These are phyloP conservation scores for Andrena haemorrhoa DNA, from an alignment of 2,888 invertebrate genomes.

Conservation along the genomic window DNA sequence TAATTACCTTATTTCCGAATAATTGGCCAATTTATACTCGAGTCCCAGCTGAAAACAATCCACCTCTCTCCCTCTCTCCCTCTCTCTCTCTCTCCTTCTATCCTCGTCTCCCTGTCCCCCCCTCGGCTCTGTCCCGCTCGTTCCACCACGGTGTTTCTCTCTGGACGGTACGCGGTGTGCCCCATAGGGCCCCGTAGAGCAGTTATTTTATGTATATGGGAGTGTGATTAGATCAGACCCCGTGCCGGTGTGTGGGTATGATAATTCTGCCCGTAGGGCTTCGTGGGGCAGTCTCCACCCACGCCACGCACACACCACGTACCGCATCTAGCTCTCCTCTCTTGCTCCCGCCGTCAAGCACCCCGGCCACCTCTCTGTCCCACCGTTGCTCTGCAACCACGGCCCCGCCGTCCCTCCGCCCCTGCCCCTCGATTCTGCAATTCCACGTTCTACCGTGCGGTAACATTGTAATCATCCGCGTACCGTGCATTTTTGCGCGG, in stretches of 20 bases:
- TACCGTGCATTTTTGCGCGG: slow-evolving; percentile 64
- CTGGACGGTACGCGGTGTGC: slow-evolving; percentile 77
- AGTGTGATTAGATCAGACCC: slow-evolving; percentile 84
- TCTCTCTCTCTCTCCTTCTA: slow-evolving; percentile 65
- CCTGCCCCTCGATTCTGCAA: slow-evolving; percentile 62
- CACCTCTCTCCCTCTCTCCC: slow-evolving; percentile 76
- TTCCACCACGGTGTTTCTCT: slow-evolving; percentile 49
- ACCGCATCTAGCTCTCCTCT: slow-evolving; percentile 61
- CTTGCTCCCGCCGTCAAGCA: slow-evolving; percentile 19
- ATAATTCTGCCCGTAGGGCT: slow-evolving; percentile 84
- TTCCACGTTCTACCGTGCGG: slow-evolving; percentile 71
- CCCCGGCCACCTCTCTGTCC: background rate
- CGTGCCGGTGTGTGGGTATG: slow-evolving; percentile 82
- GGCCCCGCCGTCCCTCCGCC: slow-evolving; percentile 26
- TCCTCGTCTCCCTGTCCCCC: slow-evolving; percentile 68
- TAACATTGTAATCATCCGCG: slow-evolving; percentile 74
- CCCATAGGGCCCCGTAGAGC: slow-evolving; percentile 84
- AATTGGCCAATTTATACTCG: slow-evolving; percentile 85
- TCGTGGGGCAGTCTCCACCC: slow-evolving; percentile 83
- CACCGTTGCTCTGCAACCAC: slow-evolving; percentile 47
- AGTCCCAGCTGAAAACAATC: slow-evolving; percentile 85
- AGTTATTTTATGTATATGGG: slow-evolving; percentile 85
- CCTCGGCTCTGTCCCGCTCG: slow-evolving; percentile 35
- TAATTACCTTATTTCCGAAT: slow-evolving; percentile 85
- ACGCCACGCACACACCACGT: slow-evolving; percentile 80